Percentiles rank a stretch among this genome's conserved stretches.
Conservation (phyloP, 2,888 invertebrate species). For the Watsonalla binaria region DNA sequence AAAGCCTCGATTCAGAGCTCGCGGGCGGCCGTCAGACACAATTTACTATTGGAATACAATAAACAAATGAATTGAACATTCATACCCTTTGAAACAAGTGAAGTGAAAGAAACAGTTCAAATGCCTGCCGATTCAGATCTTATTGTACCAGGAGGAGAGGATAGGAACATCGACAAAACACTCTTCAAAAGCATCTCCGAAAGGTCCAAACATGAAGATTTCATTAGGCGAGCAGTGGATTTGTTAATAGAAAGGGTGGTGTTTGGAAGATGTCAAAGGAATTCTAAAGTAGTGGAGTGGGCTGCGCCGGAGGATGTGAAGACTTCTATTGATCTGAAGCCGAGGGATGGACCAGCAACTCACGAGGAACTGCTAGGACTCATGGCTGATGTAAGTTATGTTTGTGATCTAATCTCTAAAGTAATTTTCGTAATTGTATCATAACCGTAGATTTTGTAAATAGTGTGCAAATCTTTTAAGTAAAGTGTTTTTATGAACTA, state of each 20-base stretch:
- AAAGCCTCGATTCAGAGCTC: conserved; percentile 52
- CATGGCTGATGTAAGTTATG: conserved; percentile 82
- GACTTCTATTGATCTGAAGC: conserved; percentile 81
- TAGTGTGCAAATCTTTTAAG: too few relatives aligned
- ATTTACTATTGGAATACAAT: conserved; percentile 18
- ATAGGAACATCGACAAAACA: conserved; percentile 40
- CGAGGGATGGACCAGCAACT: conserved; percentile 77
- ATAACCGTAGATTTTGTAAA: too few relatives aligned
- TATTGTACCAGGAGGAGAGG: conserved; percentile 52
- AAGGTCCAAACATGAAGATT: conserved; percentile 82
- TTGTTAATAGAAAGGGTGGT: conserved; percentile 86
- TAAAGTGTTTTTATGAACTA: too few relatives aligned
- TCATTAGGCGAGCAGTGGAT: conserved; percentile 84
- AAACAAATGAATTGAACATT: conserved; percentile 33
- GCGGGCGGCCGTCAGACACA: conserved; percentile 54
- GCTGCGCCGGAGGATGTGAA: conserved; percentile 85
- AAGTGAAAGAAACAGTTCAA: conserved; percentile 30
- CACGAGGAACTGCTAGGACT: conserved; percentile 83
- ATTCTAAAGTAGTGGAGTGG: conserved; percentile 89
- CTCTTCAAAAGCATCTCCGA: conserved; percentile 81
- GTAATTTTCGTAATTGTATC: too few relatives aligned
- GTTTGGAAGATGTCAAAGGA: conserved; percentile 84
- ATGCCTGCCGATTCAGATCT: conserved; percentile 73
- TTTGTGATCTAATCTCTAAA: too few relatives aligned
- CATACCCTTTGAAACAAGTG: conserved; percentile 29